A percentile compares a stretch with the other conserved stretches of the same genome.
phyloP scores from a whole-genome alignment of 2,888 invertebrate genomes.

The Hirtodrosophila confusa region DNA sequence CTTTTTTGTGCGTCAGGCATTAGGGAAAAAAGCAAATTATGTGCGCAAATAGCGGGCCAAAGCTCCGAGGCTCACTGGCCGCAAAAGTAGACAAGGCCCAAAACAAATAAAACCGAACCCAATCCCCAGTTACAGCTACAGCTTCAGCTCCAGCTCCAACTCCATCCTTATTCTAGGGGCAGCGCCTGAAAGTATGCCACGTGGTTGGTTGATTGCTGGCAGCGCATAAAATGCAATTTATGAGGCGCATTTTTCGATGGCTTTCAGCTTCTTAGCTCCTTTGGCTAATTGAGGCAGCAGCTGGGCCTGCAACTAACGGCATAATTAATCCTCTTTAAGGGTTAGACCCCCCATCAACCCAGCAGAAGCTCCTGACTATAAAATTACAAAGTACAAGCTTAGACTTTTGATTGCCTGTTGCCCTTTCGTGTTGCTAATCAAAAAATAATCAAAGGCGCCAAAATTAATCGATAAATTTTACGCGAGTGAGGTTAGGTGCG shows the following conservation, averaged over 20 bases:
- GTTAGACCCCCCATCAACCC: conserved; percentile 3
- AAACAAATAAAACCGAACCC: conserved; percentile 17
- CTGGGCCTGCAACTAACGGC: conserved; percentile 48
- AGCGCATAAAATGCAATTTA: conserved; percentile 57
- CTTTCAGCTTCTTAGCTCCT: conserved; percentile 38
- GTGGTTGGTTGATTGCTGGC: conserved; percentile 34
- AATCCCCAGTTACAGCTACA: not conserved
- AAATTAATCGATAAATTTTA: conserved; percentile 27
- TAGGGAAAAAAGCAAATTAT: conserved; percentile 53
- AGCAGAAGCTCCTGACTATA: too few species aligned
- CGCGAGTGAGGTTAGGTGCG: conserved; percentile 20
- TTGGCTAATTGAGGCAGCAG: conserved; percentile 43
- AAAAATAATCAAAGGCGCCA: conserved; percentile 33
- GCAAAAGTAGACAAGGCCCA: conserved; percentile 9
- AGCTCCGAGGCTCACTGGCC: conserved; percentile 10
- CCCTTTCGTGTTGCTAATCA: conserved; percentile 41
- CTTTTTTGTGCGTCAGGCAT: conserved; percentile 41
- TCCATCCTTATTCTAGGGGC: conserved; percentile 12
- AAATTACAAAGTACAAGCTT: conserved; percentile 16
- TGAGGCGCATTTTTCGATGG: conserved; percentile 31
- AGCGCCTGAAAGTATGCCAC: conserved; percentile 43
- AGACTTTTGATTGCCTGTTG: not conserved
- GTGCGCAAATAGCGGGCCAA: conserved; percentile 41
- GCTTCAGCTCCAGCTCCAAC: not conserved
- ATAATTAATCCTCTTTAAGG: conserved; percentile 60